Evolutionary conservation across 2,888 invertebrate species (phyloP).

Genomic region (Microplitis manilae): DNA sequence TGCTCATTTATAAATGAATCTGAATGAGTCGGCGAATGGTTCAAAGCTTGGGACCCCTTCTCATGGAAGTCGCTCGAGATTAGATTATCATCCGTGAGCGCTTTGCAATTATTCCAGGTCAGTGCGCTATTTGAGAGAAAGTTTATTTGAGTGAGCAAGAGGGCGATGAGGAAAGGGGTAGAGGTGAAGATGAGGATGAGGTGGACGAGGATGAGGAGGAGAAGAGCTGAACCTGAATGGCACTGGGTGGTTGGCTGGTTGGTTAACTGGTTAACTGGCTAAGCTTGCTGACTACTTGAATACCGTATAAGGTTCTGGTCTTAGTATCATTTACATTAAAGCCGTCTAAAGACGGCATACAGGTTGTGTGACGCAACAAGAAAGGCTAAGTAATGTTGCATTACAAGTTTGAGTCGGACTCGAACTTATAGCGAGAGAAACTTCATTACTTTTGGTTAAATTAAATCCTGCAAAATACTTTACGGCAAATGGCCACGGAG

Average conservation of each 20-base stretch:
- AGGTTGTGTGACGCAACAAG: background rate
- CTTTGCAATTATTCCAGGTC: constrained; percentile 63
- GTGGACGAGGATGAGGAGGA: background rate
- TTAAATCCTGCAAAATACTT: background rate
- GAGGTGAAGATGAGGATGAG: background rate
- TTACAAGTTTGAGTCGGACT: background rate
- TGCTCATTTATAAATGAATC: background rate
- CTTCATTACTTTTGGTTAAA: background rate
- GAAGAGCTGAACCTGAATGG: too few species aligned
- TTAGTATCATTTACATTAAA: background rate
- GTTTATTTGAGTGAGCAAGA: constrained; percentile 37
- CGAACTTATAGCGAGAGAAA: background rate
- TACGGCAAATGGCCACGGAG: background rate
- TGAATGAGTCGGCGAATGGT: constrained; percentile 10
- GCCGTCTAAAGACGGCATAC: background rate
- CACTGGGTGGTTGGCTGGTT: background rate
- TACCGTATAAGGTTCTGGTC: background rate
- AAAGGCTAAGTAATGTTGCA: background rate
- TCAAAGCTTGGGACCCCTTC: constrained; percentile 31
- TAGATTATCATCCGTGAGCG: constrained; percentile 64
- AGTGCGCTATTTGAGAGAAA: constrained; percentile 52
- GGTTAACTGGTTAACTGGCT: background rate
- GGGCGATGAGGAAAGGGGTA: too few species aligned
- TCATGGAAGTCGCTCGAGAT: constrained; percentile 57
- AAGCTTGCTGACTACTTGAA: background rate